These are phyloP conservation scores for Fregata magnificens DNA, from an alignment of 2,113 vertebrate species.

Conservation along the genomic window DNA sequence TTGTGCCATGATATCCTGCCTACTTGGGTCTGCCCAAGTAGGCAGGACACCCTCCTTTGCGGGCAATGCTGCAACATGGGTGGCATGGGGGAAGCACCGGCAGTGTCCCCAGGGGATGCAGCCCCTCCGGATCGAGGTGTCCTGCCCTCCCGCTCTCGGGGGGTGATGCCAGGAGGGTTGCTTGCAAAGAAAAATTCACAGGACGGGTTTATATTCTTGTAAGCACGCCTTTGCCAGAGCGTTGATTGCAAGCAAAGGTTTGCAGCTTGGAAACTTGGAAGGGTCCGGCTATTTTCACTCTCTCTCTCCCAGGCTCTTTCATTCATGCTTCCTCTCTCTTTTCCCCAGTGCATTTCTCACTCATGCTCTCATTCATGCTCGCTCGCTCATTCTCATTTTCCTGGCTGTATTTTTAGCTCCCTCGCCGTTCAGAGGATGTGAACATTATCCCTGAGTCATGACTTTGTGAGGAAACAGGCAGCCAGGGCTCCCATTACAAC, in stretches of 20 bases:
- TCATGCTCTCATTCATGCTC: constrained; percentile 60
- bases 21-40: accelerated
- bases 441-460: constrained; percentile 80
- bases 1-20: too few species aligned
- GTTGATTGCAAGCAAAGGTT: constrained; percentile 5
- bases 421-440: constrained; percentile 84
- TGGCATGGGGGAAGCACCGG: accelerated
- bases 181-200: background rate
- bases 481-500: constrained; percentile 47
- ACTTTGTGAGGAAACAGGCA: constrained; percentile 85
- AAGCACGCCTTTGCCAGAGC: background rate
- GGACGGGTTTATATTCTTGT: background rate
- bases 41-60: background rate
- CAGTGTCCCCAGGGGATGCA: background rate
- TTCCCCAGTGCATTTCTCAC: constrained; percentile 36
- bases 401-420: constrained; percentile 86
- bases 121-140: accelerated
- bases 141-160: background rate
- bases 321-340: constrained; percentile 16
- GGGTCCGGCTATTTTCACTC: constrained; percentile 10
- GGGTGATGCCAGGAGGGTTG: background rate
- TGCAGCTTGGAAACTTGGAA: constrained; percentile 51
- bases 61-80: accelerated
- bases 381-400: constrained; percentile 48
- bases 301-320: background rate